phyloP scores from a whole-genome alignment of 2,113 vertebrate species.

The Barbus barbus region DNA sequence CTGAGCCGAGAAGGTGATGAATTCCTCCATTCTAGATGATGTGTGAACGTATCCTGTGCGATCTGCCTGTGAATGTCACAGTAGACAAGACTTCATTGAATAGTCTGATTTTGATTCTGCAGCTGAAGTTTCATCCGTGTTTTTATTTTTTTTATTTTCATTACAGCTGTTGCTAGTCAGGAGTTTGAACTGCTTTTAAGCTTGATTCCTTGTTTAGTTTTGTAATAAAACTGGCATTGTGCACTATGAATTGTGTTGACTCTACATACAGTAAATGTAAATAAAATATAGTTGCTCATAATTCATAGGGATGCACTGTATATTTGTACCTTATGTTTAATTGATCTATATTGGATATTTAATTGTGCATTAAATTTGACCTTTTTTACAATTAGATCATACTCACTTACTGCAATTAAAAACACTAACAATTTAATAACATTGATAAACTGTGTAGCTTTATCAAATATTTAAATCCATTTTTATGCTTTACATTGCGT shows the following conservation, averaged over 20 bases:
- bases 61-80: slow-evolving; percentile 53
- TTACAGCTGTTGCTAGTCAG: neutral
- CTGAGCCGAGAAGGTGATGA: slow-evolving; percentile 32
- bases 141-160: no score
- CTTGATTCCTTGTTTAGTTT: neutral
- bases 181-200: neutral
- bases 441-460: neutral
- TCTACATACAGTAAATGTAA: neutral
- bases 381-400: neutral
- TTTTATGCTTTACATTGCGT: neutral
- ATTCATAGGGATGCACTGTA: neutral
- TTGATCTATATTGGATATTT: neutral
- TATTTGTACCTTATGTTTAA: neutral
- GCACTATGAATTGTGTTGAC: neutral
- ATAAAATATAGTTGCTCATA: neutral
- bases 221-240: neutral
- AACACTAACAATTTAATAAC: slow-evolving; percentile 1
- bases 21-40: slow-evolving; percentile 43
- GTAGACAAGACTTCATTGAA: slow-evolving; percentile 3
- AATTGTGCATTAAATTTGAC: neutral
- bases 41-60: slow-evolving; percentile 48
- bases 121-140: neutral
- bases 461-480: no score
- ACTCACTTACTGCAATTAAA: neutral
- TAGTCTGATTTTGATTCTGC: slow-evolving; percentile 28